Percentiles rank a stretch among this genome's conserved stretches.
Evolutionary conservation across 2,797 vertebrate species (phyloP).

Genomic region (Argya squamiceps): DNA sequence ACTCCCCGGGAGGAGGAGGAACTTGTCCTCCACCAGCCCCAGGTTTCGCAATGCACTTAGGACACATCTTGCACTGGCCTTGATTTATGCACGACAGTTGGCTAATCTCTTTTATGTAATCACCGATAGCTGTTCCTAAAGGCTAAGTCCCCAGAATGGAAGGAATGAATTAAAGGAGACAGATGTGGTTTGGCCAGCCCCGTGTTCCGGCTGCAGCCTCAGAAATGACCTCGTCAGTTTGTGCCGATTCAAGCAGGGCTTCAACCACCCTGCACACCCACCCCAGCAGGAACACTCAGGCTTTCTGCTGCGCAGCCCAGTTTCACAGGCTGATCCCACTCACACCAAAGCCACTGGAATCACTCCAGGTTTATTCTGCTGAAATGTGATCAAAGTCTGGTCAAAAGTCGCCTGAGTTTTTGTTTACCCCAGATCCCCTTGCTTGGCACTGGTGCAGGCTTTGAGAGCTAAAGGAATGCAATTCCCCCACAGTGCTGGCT

Average conservation of each 20-base stretch:
- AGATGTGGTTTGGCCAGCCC: conserved; percentile 22
- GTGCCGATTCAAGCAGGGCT: background rate
- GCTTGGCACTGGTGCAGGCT: background rate
- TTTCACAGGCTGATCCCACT: background rate
- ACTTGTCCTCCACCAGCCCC: conserved; percentile 46
- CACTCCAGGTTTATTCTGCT: conserved; percentile 8
- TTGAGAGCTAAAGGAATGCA: background rate
- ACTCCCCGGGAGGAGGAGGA: conserved; percentile 19
- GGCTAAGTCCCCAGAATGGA: conserved; percentile 41
- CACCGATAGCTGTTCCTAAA: conserved; percentile 65
- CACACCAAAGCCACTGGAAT: background rate
- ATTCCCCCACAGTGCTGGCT: background rate
- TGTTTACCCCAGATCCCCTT: background rate
- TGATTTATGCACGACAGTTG: conserved; percentile 70
- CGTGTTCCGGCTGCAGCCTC: background rate
- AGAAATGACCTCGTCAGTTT: background rate
- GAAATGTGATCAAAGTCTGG: background rate
- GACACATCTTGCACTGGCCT: conserved; percentile 70
- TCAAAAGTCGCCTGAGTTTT: background rate
- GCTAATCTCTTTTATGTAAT: conserved; percentile 73
- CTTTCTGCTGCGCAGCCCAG: background rate
- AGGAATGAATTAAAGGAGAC: conserved; percentile 38
- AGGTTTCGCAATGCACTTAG: conserved; percentile 62
- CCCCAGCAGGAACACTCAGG: background rate
- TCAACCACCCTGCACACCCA: background rate